These are phyloP conservation scores for Helogale parvula DNA, from an alignment of 2,113 vertebrate species.

Conservation along the genomic window DNA sequence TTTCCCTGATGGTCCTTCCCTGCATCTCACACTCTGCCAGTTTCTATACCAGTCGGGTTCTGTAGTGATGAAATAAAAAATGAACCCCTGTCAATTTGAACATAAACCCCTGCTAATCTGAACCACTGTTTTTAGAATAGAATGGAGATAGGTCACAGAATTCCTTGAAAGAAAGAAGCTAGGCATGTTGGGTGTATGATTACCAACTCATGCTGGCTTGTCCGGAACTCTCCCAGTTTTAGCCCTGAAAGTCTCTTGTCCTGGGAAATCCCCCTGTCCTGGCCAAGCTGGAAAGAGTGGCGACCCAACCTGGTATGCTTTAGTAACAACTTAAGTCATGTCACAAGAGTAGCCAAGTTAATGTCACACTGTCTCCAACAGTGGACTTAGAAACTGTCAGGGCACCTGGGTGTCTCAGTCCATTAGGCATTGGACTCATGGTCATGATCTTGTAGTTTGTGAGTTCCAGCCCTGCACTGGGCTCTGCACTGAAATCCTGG, in stretches of 20 bases:
- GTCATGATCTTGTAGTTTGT: no score
- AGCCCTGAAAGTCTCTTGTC: rapidly evolving
- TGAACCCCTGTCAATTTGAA: not conserved
- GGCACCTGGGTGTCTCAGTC: no score
- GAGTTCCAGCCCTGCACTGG: no score
- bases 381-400: not conserved
- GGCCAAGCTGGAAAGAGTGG: not conserved
- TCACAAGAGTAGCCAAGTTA: not conserved
- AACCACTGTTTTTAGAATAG: not conserved
- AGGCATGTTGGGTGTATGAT: not conserved
- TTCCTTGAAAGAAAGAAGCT: not conserved
- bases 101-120: not conserved
- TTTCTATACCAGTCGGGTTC: not conserved
- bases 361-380: rapidly evolving
- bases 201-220: not conserved
- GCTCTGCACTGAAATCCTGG: no score
- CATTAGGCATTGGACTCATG: no score
- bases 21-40: not conserved
- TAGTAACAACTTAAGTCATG: not conserved
- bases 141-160: not conserved
- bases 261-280: rapidly evolving
- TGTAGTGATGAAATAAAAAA: slow-evolving; percentile 22
- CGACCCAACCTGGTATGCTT: rapidly evolving
- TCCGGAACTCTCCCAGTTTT: no score
- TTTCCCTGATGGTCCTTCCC: not conserved